phyloP scores from a whole-genome alignment of 1,140 invertebrate species.

The Oedothorax gibbosus region DNA sequence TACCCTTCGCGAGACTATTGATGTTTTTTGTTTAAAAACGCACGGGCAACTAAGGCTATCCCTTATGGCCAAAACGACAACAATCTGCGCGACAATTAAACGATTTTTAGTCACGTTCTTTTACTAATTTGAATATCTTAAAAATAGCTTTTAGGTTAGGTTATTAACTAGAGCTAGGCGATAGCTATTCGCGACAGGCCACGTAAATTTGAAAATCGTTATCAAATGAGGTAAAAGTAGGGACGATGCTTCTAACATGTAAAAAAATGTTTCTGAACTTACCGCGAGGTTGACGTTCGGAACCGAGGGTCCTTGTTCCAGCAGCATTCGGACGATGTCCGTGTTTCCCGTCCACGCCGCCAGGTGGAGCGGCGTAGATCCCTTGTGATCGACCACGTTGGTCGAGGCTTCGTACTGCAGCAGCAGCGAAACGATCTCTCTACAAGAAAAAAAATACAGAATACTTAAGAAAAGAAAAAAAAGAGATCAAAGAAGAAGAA shows the following conservation, averaged over 20 bases:
- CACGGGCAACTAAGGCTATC: too few relatives aligned
- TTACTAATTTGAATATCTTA: too few relatives aligned
- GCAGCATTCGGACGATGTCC: slow-evolving; percentile 82
- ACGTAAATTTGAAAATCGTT: not conserved
- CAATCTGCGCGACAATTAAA: too few relatives aligned
- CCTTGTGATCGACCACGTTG: slow-evolving; percentile 85
- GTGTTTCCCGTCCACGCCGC: slow-evolving; percentile 90
- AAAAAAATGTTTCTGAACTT: slow-evolving; percentile 63
- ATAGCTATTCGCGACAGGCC: too few relatives aligned
- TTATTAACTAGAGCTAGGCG: too few relatives aligned
- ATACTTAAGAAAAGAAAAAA: not conserved
- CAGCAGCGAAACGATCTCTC: slow-evolving; percentile 88
- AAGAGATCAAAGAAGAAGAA: too few relatives aligned
- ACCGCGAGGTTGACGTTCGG: slow-evolving; percentile 86
- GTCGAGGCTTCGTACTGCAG: slow-evolving; percentile 89
- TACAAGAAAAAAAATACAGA: slow-evolving; percentile 69
- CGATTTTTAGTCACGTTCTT: too few relatives aligned
- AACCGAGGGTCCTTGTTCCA: slow-evolving; percentile 80
- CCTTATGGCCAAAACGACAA: too few relatives aligned
- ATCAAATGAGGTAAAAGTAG: not conserved
- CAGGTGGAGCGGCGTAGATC: slow-evolving; percentile 87
- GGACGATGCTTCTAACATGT: not conserved
- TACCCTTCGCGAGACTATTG: too few relatives aligned
- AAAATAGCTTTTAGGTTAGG: too few relatives aligned
- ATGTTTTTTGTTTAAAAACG: too few relatives aligned